Evolutionary conservation across 2,797 vertebrate genomes (phyloP), one percentile per base, ranked within the genome.

Genomic region (Glyptemys insculpta): DNA sequence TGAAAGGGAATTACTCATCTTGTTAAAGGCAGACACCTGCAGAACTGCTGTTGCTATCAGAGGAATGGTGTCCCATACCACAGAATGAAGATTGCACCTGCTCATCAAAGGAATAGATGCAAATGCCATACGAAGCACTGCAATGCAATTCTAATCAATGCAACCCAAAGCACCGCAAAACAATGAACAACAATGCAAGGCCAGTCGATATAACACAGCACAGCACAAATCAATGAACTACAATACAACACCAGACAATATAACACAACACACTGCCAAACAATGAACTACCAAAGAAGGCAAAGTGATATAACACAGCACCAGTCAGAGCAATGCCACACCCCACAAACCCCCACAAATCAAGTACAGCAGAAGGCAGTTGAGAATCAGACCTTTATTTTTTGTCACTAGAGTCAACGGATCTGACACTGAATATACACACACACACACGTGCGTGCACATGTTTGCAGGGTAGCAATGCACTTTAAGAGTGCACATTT

Each of bases 1-100:
- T 93, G 88, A 87, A 92, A 93, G 88, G 85, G 91, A 90, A 95
- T 97, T 97, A 96, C 85, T 97, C 91, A 95, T 94, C 82, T 72
- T 44, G 52, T 94, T 97, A 89, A 81, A 96, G 79, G 89, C 85
- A 83, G 44, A 87, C 91, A 91, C 95, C 95, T 97, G 91, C 95
- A 94, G 93, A 94, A 90, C 59, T 93, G 56, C 47, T 82, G 86
- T 72, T 41, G 86, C 93, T 85, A 7, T 82, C 8, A 25, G 81
- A 90, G 86, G 37, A 0, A 29, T 59, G 88, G 78, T 72, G 74
- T 92, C 87, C 72, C 83, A 83, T 19, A 0, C 19, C 49, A 65
- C 15, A 53, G 68, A 10, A 65, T 2, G 57, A 87, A 92, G 88
- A 90, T 83, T 1, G 1, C 0, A 27, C 92, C 56, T 80, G 81